Base-by-base conservation (phyloP, 1,140 invertebrate genomes). In the Pteromalus puparum region DNA sequence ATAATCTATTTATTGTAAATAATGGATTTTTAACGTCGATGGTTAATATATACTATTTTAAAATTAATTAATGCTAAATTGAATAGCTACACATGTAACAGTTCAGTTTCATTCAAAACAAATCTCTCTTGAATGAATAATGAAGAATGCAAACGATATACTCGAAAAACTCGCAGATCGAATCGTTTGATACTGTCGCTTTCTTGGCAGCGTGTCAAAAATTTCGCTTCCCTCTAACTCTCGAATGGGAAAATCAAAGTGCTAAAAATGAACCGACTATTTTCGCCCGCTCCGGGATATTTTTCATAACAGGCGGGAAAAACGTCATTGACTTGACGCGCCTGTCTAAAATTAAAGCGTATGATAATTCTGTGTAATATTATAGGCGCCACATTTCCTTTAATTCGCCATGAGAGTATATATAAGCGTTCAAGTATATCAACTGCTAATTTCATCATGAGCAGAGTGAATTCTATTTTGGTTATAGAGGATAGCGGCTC, bases 211-310 rank as follows among this genome's bases (percentile, higher is more conserved):
- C 24, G 7, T 9, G 24, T 46, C 74, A 76, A 30, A 76, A 76
- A 53, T 24, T 24, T 9, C 24, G 24, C 28, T 9, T 30, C 72
- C 7, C 38, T 42, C 38, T 10, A 18, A 73, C 26, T 73, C 30
- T n/a, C 28, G 2, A 30, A 30, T 42, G 72, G 24, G 74, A 76
- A 76, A 76, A 76, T 76, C 42, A 76, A 48, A 48, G 74, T 21
- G 21, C 74, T 76, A 76, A 76, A 76, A 76, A 76, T 28, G 74
- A 24, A 26, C 24, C 10, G 46, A 13, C 15, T 76, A 76, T 76
- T 48, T 53, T 76, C 12, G 42, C 7, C 7, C 28, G 18, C n/a
- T 13, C 13, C 15, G 7, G 4, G 24, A 74, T 74, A 34, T 28
- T 48, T 48, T 76, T 76, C 21, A 46, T 24, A 74, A 42, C 30